Conservation (phyloP, 2,888 invertebrate species). For the Sinopyrophorus schimmeli region DNA sequence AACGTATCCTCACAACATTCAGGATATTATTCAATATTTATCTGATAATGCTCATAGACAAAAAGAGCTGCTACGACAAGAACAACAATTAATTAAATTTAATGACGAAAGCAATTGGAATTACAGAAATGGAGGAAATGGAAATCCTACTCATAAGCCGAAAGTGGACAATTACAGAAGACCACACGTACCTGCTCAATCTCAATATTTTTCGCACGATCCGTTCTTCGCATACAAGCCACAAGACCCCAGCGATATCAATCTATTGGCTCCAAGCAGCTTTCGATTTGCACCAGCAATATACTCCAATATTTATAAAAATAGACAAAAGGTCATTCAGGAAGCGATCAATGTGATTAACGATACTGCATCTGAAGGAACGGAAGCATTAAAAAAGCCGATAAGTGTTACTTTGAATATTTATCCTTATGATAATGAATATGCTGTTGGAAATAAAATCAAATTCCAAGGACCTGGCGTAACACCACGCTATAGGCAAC, state of each 20-base stretch:
- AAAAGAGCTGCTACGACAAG: conserved; percentile 14
- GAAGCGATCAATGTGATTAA: conserved; percentile 1
- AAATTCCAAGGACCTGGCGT: conserved; percentile 20
- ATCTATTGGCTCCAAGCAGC: conserved; percentile 66
- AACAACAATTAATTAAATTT: conserved; percentile 2
- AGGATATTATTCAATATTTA: conserved; percentile 46
- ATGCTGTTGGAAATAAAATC: not conserved
- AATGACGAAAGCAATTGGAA: no score
- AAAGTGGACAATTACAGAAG: no score
- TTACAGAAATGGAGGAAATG: no score
- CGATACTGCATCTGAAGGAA: not conserved
- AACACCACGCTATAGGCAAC: conserved; percentile 16
- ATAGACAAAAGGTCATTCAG: conserved; percentile 10
- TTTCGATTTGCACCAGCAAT: conserved; percentile 53
- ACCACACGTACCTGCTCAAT: no score
- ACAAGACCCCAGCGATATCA: conserved; percentile 72
- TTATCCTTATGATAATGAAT: conserved; percentile 23
- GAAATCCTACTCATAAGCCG: no score
- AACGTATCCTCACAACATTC: conserved; percentile 46
- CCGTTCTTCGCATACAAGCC: conserved; percentile 74
- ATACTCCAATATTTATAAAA: conserved; percentile 36
- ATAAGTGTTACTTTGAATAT: conserved; percentile 40
- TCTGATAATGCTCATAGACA: conserved; percentile 24
- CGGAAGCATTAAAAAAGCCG: conserved; percentile 29
- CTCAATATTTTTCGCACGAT: conserved; percentile 52